A percentile compares a stretch with the other conserved stretches of the same genome.
Conservation (phyloP, 2,113 vertebrate species). For the Lagopus leucura region DNA sequence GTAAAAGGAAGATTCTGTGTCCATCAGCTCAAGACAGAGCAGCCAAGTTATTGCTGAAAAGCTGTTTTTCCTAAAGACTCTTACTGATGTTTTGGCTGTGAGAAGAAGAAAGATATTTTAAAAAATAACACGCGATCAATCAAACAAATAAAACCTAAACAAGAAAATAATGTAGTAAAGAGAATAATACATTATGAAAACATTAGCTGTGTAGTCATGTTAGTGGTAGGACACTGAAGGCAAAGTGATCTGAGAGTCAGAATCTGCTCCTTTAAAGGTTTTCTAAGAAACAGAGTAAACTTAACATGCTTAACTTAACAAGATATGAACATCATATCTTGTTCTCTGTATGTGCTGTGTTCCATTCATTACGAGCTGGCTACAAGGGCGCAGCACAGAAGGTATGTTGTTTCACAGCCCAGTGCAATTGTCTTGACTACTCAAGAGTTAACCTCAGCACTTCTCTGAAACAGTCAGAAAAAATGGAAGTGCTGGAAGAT, state of each 20-base stretch:
- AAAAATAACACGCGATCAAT: neutral
- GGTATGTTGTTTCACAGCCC: neutral
- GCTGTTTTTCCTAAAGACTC: neutral
- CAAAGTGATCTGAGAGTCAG: neutral
- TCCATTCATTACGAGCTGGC: neutral
- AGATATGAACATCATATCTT: neutral
- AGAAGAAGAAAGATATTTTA: neutral
- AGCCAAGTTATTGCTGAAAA: neutral
- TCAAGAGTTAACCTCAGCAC: neutral
- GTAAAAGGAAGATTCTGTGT: neutral
- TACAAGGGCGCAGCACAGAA: neutral
- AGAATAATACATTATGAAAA: neutral
- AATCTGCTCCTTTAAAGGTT: neutral
- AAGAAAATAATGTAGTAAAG: neutral
- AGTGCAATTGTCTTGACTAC: neutral
- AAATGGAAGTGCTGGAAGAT: slow-evolving; percentile 27
- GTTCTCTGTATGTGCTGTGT: neutral
- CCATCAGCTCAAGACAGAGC: neutral
- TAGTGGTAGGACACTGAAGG: neutral
- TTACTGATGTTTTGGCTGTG: neutral
- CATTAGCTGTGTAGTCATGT: neutral
- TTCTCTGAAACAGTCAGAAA: neutral
- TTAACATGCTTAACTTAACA: neutral
- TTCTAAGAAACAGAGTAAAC: neutral
- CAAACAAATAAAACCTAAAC: neutral